Evolutionary conservation across 1,140 invertebrate genomes (phyloP), one percentile per base, ranked within the genome.

Genomic region (Conus ventricosus): DNA sequence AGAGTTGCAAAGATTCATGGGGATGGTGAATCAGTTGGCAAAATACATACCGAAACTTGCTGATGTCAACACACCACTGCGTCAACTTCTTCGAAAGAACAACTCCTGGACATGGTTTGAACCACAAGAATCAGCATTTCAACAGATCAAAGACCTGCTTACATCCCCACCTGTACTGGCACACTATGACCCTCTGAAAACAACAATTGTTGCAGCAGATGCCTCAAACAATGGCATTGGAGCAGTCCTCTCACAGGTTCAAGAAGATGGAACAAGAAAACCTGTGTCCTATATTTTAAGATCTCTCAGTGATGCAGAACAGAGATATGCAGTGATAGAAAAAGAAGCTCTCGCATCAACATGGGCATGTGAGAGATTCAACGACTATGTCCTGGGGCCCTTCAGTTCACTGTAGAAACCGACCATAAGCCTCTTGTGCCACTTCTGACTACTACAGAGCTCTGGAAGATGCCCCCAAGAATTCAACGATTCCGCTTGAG

Each of bases 321-420:
- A 92, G 90, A 95, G 94, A 75, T 96, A 96, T 84, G 91, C 94
- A 20, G 95, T 95, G n/a, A n/a, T 88, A 95, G 76, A 39, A 39
- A 96, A 95, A 92, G 96, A 97, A 93, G 95, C 94, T 7, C 91
- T 96, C 25, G 95, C 95, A 17, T 93, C 96, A 25, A 89, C 96
- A 15, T 96, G 94, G 92, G 95, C 94, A 5, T 94, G 96, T 51
- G 93, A 94, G 85, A 95, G 95, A 91, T 96, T 96, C 92, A 91
- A 91, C n/a, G 90, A 95, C 78, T 96, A 95, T 91, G 82, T 96
- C 6, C 94, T 91, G 89, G 82, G n/a, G n/a, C n/a, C 94, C 84
- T 92, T 90, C 54, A 90, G 91, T 90, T 93, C 51, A 87, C 82
- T 67, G 81, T 95, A 4, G 15, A 84, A 82, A 95, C 93, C 6